phyloP scores from a whole-genome alignment of 2,888 invertebrate genomes.

The Phragmatobia fuliginosa region DNA sequence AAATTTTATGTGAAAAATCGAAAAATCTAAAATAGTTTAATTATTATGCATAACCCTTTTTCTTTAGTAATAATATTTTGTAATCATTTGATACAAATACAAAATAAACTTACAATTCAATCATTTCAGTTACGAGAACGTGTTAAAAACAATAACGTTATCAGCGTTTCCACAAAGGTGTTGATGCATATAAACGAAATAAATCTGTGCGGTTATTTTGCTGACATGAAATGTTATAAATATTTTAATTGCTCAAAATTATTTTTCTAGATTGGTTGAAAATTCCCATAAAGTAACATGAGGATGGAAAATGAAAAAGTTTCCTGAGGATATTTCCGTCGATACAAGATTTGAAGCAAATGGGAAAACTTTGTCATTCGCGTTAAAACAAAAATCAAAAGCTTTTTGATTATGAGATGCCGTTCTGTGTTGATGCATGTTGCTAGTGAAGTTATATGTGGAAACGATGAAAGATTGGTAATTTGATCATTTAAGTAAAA shows the following conservation, averaged over 20 bases:
- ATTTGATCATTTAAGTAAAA: constrained; percentile 14
- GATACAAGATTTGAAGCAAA: constrained; percentile 71
- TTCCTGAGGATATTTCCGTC: constrained; percentile 64
- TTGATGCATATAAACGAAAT: constrained; percentile 59
- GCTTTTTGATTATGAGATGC: constrained; percentile 59
- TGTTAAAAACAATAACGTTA: constrained; percentile 46
- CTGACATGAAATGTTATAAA: constrained; percentile 59
- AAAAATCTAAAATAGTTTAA: background rate
- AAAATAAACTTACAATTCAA: constrained; percentile 33
- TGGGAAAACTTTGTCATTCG: constrained; percentile 72
- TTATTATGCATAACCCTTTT: too few relatives aligned
- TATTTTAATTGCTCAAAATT: constrained; percentile 65
- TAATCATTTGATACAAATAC: constrained; percentile 30
- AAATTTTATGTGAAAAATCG: too few relatives aligned
- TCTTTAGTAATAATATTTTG: background rate
- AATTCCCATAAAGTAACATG: constrained; percentile 58
- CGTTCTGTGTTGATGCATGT: constrained; percentile 29
- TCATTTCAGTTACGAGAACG: constrained; percentile 37
- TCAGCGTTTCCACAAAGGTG: constrained; percentile 43
- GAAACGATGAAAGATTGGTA: constrained; percentile 18
- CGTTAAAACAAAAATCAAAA: constrained; percentile 67
- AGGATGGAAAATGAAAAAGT: constrained; percentile 73
- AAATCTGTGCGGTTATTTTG: constrained; percentile 56
- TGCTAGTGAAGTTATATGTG: constrained; percentile 33
- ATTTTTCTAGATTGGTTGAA: constrained; percentile 56